Evolutionary conservation across 2,113 vertebrate species (phyloP).

Genomic region (Nycticryphes semicollaris): DNA sequence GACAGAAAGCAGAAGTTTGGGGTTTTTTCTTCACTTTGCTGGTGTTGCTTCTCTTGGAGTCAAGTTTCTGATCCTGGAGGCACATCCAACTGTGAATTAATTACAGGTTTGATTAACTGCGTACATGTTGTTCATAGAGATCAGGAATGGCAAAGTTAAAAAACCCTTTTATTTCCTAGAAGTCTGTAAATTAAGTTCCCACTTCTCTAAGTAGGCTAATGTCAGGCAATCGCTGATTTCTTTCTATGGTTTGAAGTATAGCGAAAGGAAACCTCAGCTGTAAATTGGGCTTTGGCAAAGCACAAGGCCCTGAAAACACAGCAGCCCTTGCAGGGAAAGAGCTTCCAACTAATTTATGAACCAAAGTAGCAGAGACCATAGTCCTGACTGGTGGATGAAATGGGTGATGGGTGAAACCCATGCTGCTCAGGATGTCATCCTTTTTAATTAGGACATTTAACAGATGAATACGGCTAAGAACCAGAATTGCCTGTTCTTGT

Average conservation of each 20-base stretch:
- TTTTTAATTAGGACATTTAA: slow-evolving; percentile 32
- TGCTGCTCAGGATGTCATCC: background rate
- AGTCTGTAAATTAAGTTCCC: background rate
- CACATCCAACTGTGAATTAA: background rate
- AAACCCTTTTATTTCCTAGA: background rate
- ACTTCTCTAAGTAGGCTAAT: background rate
- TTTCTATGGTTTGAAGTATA: background rate
- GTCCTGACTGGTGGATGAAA: background rate
- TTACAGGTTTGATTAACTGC: background rate
- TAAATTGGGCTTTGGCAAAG: background rate
- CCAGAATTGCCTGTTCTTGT: slow-evolving; percentile 25
- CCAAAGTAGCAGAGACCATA: background rate
- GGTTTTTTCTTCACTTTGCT: background rate
- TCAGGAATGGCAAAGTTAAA: background rate
- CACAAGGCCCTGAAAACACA: background rate
- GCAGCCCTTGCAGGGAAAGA: background rate
- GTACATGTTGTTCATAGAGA: background rate
- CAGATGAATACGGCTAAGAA: background rate
- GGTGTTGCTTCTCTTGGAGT: background rate
- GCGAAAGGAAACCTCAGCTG: background rate
- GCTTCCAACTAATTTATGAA: background rate
- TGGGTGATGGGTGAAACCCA: background rate
- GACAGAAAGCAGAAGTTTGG: slow-evolving; percentile 32
- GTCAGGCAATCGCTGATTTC: background rate
- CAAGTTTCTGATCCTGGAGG: background rate